A percentile compares a stretch with the other conserved stretches of the same genome.
These are phyloP conservation scores for Ammospiza maritima DNA, from an alignment of 2,797 vertebrate species.

Conservation along the genomic window DNA sequence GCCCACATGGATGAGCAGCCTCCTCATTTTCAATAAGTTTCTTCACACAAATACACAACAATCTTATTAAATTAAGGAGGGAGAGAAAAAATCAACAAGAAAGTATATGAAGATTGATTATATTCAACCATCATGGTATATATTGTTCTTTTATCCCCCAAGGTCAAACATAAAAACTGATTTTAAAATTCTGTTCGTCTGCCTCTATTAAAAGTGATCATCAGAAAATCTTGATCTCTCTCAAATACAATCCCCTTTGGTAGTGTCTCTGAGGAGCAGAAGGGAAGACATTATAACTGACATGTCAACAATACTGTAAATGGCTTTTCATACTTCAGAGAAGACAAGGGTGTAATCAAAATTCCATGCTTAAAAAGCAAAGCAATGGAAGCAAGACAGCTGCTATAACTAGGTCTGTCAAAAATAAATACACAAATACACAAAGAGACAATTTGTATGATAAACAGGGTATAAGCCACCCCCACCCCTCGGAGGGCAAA, in stretches of 20 bases:
- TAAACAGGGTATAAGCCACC: neutral
- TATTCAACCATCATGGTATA: neutral
- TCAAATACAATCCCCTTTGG: neutral
- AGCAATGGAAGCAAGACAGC: slow-evolving; percentile 18
- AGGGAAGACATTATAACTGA: neutral
- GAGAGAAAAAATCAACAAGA: neutral
- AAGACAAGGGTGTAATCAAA: slow-evolving; percentile 32
- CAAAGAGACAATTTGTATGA: neutral
- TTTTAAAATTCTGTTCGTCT: neutral
- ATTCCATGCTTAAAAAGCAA: slow-evolving; percentile 36
- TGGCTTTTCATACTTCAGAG: slow-evolving; percentile 16
- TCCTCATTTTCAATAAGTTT: neutral
- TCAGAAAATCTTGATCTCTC: neutral
- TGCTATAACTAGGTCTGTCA: neutral
- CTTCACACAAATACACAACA: neutral
- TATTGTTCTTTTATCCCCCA: neutral
- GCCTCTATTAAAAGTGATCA: neutral
- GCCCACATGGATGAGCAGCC: neutral
- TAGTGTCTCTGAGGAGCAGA: neutral
- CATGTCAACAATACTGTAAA: slow-evolving; percentile 11
- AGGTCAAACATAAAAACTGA: neutral
- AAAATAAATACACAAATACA: neutral
- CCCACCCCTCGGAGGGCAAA: neutral
- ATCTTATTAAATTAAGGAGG: neutral
- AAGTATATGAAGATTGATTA: neutral